Evolutionary conservation across 2,797 vertebrate species (phyloP).

Genomic region (Cottoperca gobio): DNA sequence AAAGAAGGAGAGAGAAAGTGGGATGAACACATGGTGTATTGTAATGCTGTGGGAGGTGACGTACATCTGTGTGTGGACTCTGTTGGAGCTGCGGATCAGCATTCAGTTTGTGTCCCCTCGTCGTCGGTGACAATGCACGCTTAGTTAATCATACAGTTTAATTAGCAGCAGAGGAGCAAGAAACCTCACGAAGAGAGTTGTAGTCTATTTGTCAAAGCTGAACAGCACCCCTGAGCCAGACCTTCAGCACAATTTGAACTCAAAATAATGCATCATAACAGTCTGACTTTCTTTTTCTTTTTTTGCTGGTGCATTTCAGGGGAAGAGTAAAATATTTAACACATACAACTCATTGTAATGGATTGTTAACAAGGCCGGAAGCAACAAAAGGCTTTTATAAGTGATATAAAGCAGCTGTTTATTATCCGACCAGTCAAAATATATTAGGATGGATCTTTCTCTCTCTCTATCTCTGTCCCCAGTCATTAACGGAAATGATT

Average conservation of each 20-base stretch:
- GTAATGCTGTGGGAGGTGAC: conserved; percentile 46
- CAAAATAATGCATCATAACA: conserved; percentile 42
- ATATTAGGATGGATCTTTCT: conserved; percentile 85
- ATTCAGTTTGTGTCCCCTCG: conserved; percentile 24
- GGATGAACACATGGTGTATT: conserved; percentile 27
- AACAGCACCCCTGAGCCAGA: conserved; percentile 1
- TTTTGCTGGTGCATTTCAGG: conserved; percentile 64
- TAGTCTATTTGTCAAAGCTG: conserved; percentile 4
- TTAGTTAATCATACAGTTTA: conserved; percentile 55
- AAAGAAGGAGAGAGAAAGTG: conserved; percentile 4
- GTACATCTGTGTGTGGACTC: conserved; percentile 40
- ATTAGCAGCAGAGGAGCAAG: conserved; percentile 41
- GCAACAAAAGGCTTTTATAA: conserved; percentile 90
- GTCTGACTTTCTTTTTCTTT: conserved; percentile 63
- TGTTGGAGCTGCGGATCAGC: conserved; percentile 45
- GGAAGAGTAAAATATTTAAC: conserved; percentile 73
- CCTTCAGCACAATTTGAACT: conserved; percentile 12
- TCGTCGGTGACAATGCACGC: conserved; percentile 22
- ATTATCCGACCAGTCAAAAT: conserved; percentile 85
- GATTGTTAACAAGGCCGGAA: conserved; percentile 89
- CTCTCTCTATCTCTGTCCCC: conserved; percentile 55
- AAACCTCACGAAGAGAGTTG: conserved; percentile 5
- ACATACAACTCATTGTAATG: conserved; percentile 89
- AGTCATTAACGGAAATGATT: conserved; percentile 88
- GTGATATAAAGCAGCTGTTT: conserved; percentile 91